These are phyloP conservation scores for Philereme vetulata DNA, from an alignment of 2,888 invertebrate genomes.

Conservation along the genomic window DNA sequence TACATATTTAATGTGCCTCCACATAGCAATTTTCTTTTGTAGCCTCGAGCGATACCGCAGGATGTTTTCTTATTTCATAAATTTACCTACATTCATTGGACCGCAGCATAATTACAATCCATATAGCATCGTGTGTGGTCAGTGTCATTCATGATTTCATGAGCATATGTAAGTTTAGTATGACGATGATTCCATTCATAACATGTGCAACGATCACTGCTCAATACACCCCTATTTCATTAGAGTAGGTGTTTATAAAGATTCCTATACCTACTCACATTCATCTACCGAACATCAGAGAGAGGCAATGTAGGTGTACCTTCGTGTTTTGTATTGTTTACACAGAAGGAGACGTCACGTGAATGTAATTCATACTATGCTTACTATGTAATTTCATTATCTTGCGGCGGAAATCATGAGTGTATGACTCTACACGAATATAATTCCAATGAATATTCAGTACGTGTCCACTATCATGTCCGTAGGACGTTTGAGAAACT, in stretches of 20 bases:
- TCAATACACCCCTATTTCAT: conserved; percentile 42
- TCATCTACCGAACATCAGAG: conserved; percentile 1
- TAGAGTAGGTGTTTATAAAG: conserved; percentile 46
- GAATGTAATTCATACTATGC: not conserved
- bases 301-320: conserved; percentile 2
- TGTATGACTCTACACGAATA: conserved; percentile 25
- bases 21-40: conserved; percentile 18
- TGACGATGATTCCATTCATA: conserved; percentile 8
- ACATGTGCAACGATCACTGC: conserved; percentile 1
- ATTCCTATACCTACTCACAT: conserved; percentile 7
- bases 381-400: conserved; percentile 15
- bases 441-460: conserved; percentile 68
- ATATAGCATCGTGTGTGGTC: conserved; percentile 27
- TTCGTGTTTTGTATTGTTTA: conserved; percentile 21
- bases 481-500: conserved; percentile 71
- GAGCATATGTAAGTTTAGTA: not conserved
- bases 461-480: conserved; percentile 63
- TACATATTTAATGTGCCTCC: not conserved
- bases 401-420: conserved; percentile 10
- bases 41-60: conserved; percentile 15
- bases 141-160: conserved; percentile 17
- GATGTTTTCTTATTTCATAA: conserved; percentile 18
- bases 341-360: not conserved
- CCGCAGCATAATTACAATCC: conserved; percentile 22
- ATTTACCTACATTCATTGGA: conserved; percentile 17